Evolutionary conservation across 1,140 invertebrate species (phyloP), one percentile per base, ranked within the genome.

Genomic region (Drosophila gunungcola): DNA sequence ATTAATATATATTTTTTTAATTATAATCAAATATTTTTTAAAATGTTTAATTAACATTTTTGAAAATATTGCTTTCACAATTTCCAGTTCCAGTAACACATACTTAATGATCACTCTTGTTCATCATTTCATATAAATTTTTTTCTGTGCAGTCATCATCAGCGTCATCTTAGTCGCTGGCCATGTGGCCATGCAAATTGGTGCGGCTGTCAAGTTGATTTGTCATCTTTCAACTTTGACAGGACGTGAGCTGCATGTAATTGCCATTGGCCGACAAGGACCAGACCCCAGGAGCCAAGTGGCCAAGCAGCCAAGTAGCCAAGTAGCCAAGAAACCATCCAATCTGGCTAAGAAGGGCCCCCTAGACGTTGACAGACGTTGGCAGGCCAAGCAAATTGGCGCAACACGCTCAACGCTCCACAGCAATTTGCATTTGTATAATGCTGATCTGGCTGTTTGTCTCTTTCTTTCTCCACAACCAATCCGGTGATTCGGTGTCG

Each of bases 171-270:
- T 49, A 38, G 36, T 51, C 60, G 60, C 62, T 67, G 64, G 60
- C 82, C 82, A 85, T 81, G 73, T 79, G 80, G 83, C 70, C 69
- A 86, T 86, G 83, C 83, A 86, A 86, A 86, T 86, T 86, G 83
- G 82, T 70, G 62, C 78, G 57, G 84, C 83, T 86, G 83, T 86
- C 83, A 86, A 86, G 83, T 86, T 86, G 84, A 86, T 86, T 86
- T 86, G 83, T 86, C 83, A 86, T 86, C 83, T 86, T 86, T 86
- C 84, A 86, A 89, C 83, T 89, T 88, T 86, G 83, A 86, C 82
- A 86, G 82, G 78, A 86, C 82, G 82, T 86, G 82, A 86, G 83
- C 56, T 73, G 83, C 83, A 82, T 88, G 83, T 86, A 86, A 86
- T 86, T 88, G 83, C 79, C 78, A 55, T 58, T 63, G 75, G 45